A percentile compares a stretch with the other conserved stretches of the same genome.
Conservation (phyloP, 2,888 invertebrate species). For the Nipponacmea schrenckii region DNA sequence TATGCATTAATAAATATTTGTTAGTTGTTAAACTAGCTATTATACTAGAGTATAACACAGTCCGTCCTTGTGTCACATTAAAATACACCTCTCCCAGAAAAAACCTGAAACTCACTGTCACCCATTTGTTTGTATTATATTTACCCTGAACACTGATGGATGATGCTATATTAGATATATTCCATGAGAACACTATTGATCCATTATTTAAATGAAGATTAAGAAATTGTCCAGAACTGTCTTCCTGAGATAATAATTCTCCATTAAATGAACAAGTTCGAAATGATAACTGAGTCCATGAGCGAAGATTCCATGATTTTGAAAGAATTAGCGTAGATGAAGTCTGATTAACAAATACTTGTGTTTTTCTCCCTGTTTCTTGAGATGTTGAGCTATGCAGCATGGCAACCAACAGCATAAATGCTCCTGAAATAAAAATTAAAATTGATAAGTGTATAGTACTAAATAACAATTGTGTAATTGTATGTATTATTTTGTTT, state of each 20-base stretch:
- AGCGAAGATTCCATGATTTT: neutral
- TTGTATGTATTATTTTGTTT: too few species aligned
- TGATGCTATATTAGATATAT: neutral
- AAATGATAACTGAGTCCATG: neutral
- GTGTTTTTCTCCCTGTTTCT: too few species aligned
- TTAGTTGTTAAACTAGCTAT: slow-evolving; percentile 11
- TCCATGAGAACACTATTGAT: neutral
- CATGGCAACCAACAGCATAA: too few species aligned
- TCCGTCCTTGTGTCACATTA: neutral
- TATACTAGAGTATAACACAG: neutral
- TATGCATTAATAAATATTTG: slow-evolving; percentile 13
- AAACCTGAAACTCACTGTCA: neutral
- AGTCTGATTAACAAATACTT: too few species aligned
- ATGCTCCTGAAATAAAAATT: too few species aligned
- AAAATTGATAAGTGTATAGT: too few species aligned
- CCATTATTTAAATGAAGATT: neutral
- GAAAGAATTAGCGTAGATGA: neutral
- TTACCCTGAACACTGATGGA: neutral
- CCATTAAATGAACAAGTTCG: neutral
- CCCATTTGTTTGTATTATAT: neutral
- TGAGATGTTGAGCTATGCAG: too few species aligned
- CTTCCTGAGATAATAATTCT: neutral
- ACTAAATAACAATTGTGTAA: too few species aligned
- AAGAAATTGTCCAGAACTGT: neutral
- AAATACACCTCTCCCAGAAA: neutral